Base-by-base conservation (phyloP, 2,797 vertebrate genomes). In the Sebastolobus altivelis region DNA sequence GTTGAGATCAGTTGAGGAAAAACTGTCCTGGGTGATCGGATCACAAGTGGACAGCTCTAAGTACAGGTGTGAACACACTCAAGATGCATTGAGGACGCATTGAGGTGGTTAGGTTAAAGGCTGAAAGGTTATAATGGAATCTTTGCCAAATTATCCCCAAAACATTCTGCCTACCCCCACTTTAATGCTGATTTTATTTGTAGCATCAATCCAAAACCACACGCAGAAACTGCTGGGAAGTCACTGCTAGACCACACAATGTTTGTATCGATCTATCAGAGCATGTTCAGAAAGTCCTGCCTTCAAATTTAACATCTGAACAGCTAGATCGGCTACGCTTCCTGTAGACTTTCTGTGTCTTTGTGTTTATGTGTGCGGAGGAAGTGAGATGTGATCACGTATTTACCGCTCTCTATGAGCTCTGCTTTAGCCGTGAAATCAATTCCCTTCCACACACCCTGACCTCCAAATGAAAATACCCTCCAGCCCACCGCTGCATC, bases 381-480 rank as follows among this genome's bases (percentile, higher is more conserved):
- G 68, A 78, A 56, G 18, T 6, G 12, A 66, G 65, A 68, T 75
- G 58, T n/a, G 67, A 69, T 73, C 0, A 29, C 66, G 69, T 78
- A 27, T 76, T 77, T 79, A 75, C 68, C 66, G 43, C 63, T 65
- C 72, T 70, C n/a, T 35, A 13, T 65, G 55, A 75, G 83, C 60
- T 75, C 70, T 55, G 63, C 65, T 69, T 82, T 33, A 84, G 80
- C 83, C 27, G 11, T 90, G 80, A 91, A 93, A 94, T 92, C 87
- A 83, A 71, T 86, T 87, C 78, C 73, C 62, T 29, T 87, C 46
- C 66, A 55, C 78, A 79, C 81, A 68, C 52, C 13, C 71, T 84
- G 80, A 89, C 83, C 83, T 88, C 83, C 80, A 87, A 75, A 87
- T 66, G 79, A 75, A 92, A 88, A 85, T 58, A 83, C 65, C 86